These are phyloP conservation scores for Rhinophrynus dorsalis DNA, from an alignment of 2,797 vertebrate species.

Conservation along the genomic window DNA sequence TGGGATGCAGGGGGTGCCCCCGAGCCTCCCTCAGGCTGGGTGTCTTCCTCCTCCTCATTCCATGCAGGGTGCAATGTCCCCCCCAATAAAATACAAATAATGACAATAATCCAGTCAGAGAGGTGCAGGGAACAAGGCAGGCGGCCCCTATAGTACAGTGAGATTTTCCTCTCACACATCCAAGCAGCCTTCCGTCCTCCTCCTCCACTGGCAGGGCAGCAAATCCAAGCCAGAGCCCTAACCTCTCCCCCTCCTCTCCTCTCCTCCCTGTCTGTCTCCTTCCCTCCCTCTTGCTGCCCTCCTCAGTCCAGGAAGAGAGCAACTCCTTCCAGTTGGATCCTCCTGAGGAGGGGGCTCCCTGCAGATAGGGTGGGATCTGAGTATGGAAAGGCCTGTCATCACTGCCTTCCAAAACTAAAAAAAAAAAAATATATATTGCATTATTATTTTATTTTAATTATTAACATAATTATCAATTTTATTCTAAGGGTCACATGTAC, in stretches of 20 bases:
- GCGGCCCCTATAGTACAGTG: constrained; percentile 2
- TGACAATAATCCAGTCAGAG: constrained; percentile 1
- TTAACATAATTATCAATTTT: too few species aligned
- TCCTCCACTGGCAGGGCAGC: constrained; percentile 29
- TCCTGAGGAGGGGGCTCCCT: background rate
- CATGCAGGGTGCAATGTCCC: constrained; percentile 18
- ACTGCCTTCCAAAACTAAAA: too few species aligned
- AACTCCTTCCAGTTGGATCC: constrained; percentile 38
- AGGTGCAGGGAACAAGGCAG: background rate
- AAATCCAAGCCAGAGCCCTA: constrained; percentile 5
- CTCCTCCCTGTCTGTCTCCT: background rate
- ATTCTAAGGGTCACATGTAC: too few species aligned
- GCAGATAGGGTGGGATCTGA: background rate
- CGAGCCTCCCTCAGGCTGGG: constrained; percentile 12
- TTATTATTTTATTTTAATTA: too few species aligned
- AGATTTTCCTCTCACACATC: constrained; percentile 21
- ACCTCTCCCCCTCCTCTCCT: background rate
- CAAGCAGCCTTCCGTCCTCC: constrained; percentile 1
- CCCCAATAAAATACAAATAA: too few species aligned
- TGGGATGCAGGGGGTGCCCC: background rate
- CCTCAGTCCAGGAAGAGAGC: constrained; percentile 33
- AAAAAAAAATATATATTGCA: too few species aligned
- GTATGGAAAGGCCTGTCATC: too few species aligned
- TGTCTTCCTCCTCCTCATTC: constrained; percentile 30
- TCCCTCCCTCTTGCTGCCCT: constrained; percentile 9